These are phyloP conservation scores for Drosophila acutilabella DNA, from an alignment of 2,888 invertebrate genomes.

Conservation along the genomic window DNA sequence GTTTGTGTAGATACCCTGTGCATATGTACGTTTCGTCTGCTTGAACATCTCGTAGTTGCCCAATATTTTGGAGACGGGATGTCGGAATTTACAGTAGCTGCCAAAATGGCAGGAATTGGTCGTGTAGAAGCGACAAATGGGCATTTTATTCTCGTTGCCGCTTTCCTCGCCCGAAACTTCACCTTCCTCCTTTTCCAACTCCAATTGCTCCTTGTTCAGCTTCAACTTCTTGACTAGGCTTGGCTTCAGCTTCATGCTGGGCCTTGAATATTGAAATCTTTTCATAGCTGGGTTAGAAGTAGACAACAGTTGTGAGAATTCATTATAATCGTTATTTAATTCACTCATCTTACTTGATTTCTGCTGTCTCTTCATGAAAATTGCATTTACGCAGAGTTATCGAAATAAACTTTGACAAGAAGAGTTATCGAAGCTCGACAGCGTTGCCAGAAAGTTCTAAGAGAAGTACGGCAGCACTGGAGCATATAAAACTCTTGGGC, in stretches of 20 bases:
- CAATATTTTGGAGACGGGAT: slow-evolving; percentile 12
- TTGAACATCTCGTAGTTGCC: slow-evolving; percentile 68
- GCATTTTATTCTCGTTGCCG: neutral
- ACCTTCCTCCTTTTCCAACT: slow-evolving; percentile 53
- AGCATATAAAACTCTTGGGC: no score
- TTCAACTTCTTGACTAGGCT: neutral
- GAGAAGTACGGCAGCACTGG: neutral
- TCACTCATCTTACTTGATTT: neutral
- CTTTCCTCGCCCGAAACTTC: slow-evolving; percentile 35
- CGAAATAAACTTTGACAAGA: neutral
- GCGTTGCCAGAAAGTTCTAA: slow-evolving; percentile 11
- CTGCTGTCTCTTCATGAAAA: neutral
- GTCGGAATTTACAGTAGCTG: slow-evolving; percentile 38
- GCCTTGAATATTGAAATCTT: no score
- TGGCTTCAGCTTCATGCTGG: neutral
- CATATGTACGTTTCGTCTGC: neutral
- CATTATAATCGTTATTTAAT: neutral
- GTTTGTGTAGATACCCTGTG: neutral
- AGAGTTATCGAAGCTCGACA: slow-evolving; percentile 12
- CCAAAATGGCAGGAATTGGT: slow-evolving; percentile 43
- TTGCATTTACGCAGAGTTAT: neutral
- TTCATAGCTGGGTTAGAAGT: neutral
- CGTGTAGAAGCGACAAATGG: slow-evolving; percentile 40
- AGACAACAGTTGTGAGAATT: neutral
- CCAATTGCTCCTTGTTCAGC: neutral